Percentiles rank a stretch among this genome's conserved stretches.
Conservation (phyloP, 2,797 vertebrate genomes). For the Lepilemur septentrionalis region DNA sequence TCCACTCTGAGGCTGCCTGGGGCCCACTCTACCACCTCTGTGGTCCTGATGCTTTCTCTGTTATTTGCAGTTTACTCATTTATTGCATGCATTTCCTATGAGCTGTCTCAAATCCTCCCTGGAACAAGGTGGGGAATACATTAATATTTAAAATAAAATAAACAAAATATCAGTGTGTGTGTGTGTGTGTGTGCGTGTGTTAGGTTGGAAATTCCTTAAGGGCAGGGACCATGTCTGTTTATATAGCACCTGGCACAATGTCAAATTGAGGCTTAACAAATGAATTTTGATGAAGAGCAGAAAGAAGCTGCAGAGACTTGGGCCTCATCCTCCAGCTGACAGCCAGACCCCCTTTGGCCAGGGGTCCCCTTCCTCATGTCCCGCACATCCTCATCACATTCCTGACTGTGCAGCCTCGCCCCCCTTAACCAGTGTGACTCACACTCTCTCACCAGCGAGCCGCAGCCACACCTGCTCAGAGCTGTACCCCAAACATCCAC, state of each 20-base stretch:
- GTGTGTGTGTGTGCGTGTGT: constrained; percentile 59
- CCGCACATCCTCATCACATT: neutral
- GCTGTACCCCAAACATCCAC: neutral
- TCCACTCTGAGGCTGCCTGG: rapidly evolving
- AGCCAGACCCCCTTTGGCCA: neutral
- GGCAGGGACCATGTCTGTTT: constrained; percentile 74
- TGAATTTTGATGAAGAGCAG: constrained; percentile 59
- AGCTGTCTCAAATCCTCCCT: constrained; percentile 45
- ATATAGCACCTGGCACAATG: constrained; percentile 61
- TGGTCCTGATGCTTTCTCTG: neutral
- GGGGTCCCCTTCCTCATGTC: neutral
- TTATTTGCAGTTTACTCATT: neutral
- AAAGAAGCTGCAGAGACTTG: neutral
- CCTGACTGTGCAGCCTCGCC: neutral
- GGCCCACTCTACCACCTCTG: neutral
- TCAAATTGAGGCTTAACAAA: constrained; percentile 59
- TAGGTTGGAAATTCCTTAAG: constrained; percentile 72
- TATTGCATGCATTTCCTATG: constrained; percentile 30
- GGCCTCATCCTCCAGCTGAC: neutral
- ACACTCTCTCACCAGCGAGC: neutral
- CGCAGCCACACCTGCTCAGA: neutral
- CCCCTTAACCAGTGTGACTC: neutral
- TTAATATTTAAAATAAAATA: constrained; percentile 76
- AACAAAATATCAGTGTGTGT: constrained; percentile 53
- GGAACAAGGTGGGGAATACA: constrained; percentile 62